Base-by-base conservation (phyloP, 1,140 invertebrate species). In the Drosophila azteca region DNA sequence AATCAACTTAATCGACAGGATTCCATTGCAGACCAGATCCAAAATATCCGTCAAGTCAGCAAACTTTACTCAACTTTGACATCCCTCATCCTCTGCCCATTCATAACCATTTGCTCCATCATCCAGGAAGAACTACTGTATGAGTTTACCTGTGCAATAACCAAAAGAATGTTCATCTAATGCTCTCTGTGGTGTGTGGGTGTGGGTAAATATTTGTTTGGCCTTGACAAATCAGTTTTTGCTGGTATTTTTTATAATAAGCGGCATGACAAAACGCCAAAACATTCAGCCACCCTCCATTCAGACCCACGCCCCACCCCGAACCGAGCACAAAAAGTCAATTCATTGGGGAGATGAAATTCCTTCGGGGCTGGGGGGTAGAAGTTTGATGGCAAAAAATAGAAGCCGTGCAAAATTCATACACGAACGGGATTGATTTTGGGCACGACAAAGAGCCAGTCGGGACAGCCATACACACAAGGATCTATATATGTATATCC, bases 161-260 rank as follows among this genome's bases (percentile, higher is more conserved):
- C 41, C 41, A 26, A 11, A 64, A 58, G 72, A 68, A 74, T 69
- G 64, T 46, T 66, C 66, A 62, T 83, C 83, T 82, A 82, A 82
- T 82, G 81, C 71, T 79, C n/a, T n/a, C n/a, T n/a, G n/a, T n/a
- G n/a, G n/a, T n/a, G n/a, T n/a, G n/a, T n/a, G n/a, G 61, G 63
- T 71, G 67, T 70, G 67, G 62, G 72, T 71, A 83, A 76, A 84
- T 79, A 83, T 84, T 85, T 85, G 70, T 74, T 58, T 74, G 82
- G 67, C 73, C 82, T 85, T 81, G 64, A 87, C 82, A 87, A 87
- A 84, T 84, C 81, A 85, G 82, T 85, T 85, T 87, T 67, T 51
- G 24, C 58, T 85, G 55, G 54, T 84, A 70, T 70, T 70, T 78
- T 87, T 78, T 79, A 71, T 82, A 87, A 79, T 82, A 88, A 71